Evolutionary conservation across 2,888 invertebrate genomes (phyloP).

Genomic region (Myathropa florea): DNA sequence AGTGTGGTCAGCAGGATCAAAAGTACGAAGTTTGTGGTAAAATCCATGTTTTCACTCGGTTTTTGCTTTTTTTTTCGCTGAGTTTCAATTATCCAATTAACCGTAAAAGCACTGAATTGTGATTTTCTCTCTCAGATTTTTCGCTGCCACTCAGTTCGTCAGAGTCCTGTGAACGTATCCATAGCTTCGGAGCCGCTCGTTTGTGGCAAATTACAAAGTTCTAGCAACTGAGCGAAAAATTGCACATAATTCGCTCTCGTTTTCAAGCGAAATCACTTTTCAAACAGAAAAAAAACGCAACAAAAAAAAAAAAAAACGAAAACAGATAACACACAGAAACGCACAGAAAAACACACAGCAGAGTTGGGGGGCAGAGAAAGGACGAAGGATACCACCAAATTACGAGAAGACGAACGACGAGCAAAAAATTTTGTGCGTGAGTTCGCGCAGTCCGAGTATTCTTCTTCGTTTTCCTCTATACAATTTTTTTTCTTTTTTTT

Average conservation of each 20-base stretch:
- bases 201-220: constrained; percentile 28
- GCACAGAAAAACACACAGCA: constrained; percentile 28
- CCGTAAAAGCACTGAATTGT: constrained; percentile 26
- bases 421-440: constrained; percentile 66
- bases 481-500: background rate
- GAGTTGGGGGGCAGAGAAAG: constrained; percentile 11
- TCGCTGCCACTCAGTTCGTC: constrained; percentile 33
- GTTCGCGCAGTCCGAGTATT: constrained; percentile 70
- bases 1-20: constrained; percentile 57
- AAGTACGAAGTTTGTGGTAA: constrained; percentile 49
- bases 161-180: constrained; percentile 64
- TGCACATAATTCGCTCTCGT: constrained; percentile 17
- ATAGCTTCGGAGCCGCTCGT: constrained; percentile 47
- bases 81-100: constrained; percentile 50
- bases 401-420: constrained; percentile 45
- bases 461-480: constrained; percentile 6
- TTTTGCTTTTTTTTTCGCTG: constrained; percentile 40
- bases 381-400: constrained; percentile 66
- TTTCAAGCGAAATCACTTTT: constrained; percentile 36
- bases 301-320: background rate
- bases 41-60: constrained; percentile 40
- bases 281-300: background rate
- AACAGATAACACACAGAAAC: constrained; percentile 1
- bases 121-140: background rate
- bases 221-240: constrained; percentile 57